Percentiles rank a stretch among this genome's conserved stretches.
phyloP scores from a whole-genome alignment of 2,888 invertebrate species.

The Rhamnusium bicolor region DNA sequence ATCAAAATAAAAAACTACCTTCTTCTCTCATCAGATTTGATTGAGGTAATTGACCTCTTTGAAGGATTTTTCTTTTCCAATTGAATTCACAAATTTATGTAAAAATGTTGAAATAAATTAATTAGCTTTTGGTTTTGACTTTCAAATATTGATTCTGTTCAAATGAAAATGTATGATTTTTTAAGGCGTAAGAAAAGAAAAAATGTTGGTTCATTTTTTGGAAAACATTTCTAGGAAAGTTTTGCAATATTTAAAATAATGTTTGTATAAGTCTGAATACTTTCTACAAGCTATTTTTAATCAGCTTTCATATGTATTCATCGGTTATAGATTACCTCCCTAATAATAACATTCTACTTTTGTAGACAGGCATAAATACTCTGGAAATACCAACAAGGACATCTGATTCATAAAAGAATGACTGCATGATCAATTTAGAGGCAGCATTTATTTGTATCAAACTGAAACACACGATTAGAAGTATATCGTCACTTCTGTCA shows the following conservation, averaged over 20 bases:
- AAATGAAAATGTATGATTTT: neutral
- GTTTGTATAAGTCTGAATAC: too few species aligned
- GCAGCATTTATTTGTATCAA: neutral
- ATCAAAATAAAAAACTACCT: too few species aligned
- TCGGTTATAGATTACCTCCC: too few species aligned
- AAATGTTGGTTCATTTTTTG: neutral
- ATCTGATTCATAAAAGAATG: neutral
- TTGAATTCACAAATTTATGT: neutral
- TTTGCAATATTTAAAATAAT: too few species aligned
- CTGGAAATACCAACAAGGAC: neutral
- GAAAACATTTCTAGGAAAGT: neutral
- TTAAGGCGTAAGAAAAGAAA: neutral
- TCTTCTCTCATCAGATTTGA: too few species aligned
- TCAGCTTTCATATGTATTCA: too few species aligned
- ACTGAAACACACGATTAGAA: neutral
- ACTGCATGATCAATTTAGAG: neutral
- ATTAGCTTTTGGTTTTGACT: neutral
- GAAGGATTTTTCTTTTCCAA: too few species aligned
- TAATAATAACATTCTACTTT: neutral
- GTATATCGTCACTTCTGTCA: neutral
- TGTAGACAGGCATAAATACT: neutral
- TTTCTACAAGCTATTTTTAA: too few species aligned
- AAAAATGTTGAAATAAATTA: neutral
- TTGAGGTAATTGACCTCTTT: too few species aligned
- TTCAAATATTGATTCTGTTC: neutral